Conservation (phyloP, 2,797 vertebrate genomes). For the Hapalemur alaotrensis region DNA sequence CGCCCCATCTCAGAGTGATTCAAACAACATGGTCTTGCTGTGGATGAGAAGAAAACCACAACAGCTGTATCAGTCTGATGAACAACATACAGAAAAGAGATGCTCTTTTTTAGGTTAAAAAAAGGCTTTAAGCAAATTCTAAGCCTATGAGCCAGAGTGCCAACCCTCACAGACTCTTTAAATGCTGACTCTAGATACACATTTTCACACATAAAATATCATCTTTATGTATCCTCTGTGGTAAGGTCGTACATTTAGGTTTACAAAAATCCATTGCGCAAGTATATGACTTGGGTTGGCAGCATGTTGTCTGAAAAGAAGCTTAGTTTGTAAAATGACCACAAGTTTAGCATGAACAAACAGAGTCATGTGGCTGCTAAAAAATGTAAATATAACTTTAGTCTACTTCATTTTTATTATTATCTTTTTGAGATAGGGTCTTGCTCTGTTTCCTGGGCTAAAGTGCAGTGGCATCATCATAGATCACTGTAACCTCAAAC, state of each 20-base stretch:
- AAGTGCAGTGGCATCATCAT: neutral
- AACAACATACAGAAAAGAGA: conserved; percentile 29
- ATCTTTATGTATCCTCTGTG: neutral
- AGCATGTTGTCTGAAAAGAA: neutral
- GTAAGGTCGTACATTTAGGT: neutral
- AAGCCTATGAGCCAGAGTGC: neutral
- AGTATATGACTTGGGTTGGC: neutral
- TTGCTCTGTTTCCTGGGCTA: neutral
- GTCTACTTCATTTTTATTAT: neutral
- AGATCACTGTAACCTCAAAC: neutral
- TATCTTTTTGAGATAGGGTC: neutral
- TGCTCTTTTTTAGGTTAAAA: neutral
- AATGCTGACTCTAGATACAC: neutral
- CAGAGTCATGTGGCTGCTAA: neutral
- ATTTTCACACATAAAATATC: neutral
- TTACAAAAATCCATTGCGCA: neutral
- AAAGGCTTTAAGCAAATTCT: neutral
- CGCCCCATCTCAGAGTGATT: conserved; percentile 6
- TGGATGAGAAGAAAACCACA: neutral
- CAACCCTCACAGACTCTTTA: neutral
- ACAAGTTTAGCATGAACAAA: neutral
- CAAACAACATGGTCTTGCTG: conserved; percentile 1
- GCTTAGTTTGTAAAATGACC: neutral
- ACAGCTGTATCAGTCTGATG: neutral
- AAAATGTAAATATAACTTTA: neutral